A percentile compares a stretch with the other conserved stretches of the same genome.
phyloP scores from a whole-genome alignment of 2,888 invertebrate genomes.

The Dynastes maya region DNA sequence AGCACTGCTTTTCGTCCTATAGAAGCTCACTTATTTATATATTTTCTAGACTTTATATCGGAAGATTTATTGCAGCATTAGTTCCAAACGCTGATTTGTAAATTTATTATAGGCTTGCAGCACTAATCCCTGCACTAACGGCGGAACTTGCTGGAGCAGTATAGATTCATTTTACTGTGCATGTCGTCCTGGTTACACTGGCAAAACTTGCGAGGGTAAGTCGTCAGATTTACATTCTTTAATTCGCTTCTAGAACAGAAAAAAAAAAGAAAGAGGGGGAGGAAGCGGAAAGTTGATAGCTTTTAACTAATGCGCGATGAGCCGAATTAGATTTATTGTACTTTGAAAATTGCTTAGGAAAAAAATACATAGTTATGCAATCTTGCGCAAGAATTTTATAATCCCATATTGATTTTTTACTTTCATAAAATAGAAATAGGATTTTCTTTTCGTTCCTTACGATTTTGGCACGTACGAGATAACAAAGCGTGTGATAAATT shows the following conservation, averaged over 20 bases:
- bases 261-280: neutral
- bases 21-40: no score
- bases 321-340: neutral
- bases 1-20: no score
- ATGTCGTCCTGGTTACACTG: conserved; percentile 85
- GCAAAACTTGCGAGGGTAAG: conserved; percentile 85
- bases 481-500: conserved; percentile 42
- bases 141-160: conserved; percentile 85
- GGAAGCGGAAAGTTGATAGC: neutral
- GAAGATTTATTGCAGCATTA: neutral
- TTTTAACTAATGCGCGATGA: neutral
- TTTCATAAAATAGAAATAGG: no score
- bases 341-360: neutral
- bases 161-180: conserved; percentile 85
- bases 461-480: neutral
- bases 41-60: conserved; percentile 1
- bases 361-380: neutral
- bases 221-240: conserved; percentile 47
- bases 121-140: conserved; percentile 82
- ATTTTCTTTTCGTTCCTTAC: no score
- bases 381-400: no score
- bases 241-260: neutral
- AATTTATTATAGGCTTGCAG: conserved; percentile 75
- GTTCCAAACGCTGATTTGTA: conserved; percentile 1
- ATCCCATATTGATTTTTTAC: no score